Evolutionary conservation across 2,797 vertebrate genomes (phyloP).

Genomic region (Ctenopoma multispine): DNA sequence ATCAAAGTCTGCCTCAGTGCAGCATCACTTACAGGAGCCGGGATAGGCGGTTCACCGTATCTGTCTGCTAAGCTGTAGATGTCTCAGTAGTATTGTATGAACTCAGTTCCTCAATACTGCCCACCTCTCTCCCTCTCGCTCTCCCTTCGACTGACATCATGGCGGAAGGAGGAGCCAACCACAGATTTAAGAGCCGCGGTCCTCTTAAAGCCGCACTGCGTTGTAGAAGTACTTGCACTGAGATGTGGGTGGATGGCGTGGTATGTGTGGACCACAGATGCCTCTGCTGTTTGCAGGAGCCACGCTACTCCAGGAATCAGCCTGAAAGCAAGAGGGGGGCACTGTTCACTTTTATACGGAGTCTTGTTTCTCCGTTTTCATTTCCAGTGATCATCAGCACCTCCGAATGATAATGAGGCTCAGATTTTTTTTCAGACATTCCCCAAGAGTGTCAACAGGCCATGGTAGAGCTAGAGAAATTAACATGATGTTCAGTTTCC

Average conservation of each 20-base stretch:
- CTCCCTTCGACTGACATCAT: constrained; percentile 88
- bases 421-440: constrained; percentile 36
- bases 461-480: constrained; percentile 38
- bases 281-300: constrained; percentile 61
- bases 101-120: constrained; percentile 81
- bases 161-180: constrained; percentile 83
- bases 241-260: constrained; percentile 59
- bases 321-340: constrained; percentile 84
- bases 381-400: constrained; percentile 46
- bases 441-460: constrained; percentile 43
- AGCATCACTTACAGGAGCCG: constrained; percentile 86
- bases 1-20: constrained; percentile 84
- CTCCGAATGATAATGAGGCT: constrained; percentile 43
- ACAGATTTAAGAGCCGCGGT: constrained; percentile 78
- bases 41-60: constrained; percentile 83
- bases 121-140: constrained; percentile 81
- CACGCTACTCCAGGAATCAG: constrained; percentile 57
- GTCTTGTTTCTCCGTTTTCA: constrained; percentile 51
- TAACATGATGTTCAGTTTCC: constrained; percentile 27
- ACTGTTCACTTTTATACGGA: constrained; percentile 84
- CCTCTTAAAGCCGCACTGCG: constrained; percentile 86
- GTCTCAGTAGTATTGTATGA: constrained; percentile 88
- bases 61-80: constrained; percentile 84
- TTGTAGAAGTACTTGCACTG: constrained; percentile 70
- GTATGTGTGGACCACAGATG: constrained; percentile 54